phyloP scores from a whole-genome alignment of 2,888 invertebrate species.

The Linyphia triangularis region DNA sequence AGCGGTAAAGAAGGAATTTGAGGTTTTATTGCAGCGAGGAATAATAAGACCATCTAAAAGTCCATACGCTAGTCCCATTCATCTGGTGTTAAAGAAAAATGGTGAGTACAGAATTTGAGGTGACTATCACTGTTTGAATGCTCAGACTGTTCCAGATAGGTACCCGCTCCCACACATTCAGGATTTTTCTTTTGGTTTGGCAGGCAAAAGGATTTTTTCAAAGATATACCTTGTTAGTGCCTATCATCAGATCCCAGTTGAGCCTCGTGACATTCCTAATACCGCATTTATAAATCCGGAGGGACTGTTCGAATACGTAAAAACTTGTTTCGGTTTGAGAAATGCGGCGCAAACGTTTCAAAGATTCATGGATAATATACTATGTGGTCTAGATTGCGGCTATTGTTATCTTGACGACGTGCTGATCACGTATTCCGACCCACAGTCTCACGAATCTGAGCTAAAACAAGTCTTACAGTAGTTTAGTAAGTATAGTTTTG shows the following conservation, averaged over 20 bases:
- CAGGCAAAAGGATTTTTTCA: background rate
- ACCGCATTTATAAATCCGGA: background rate
- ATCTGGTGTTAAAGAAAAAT: constrained; percentile 43
- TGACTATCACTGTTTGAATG: background rate
- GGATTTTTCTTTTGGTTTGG: background rate
- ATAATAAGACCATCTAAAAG: constrained; percentile 14
- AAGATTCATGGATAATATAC: background rate
- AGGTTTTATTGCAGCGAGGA: background rate
- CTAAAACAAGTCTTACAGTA: background rate
- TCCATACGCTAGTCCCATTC: constrained; percentile 55
- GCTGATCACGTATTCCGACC: background rate
- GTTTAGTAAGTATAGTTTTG: background rate
- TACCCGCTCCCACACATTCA: constrained; percentile 30
- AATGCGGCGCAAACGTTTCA: constrained; percentile 20
- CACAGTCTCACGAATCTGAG: background rate
- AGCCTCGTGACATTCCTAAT: background rate
- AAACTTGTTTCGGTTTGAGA: background rate
- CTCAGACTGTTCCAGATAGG: background rate
- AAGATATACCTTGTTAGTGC: constrained; percentile 1
- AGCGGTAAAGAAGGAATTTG: background rate
- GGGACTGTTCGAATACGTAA: background rate
- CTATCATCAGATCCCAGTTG: background rate
- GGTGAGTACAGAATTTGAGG: background rate
- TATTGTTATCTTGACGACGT: constrained; percentile 4
- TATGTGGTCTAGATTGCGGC: background rate